Evolutionary conservation across 30 jellyfish, hydroid and myxozoan species (phyloP), one percentile per base, ranked within the genome.

Genomic region (Hydractinia symbiolongicarpus): DNA sequence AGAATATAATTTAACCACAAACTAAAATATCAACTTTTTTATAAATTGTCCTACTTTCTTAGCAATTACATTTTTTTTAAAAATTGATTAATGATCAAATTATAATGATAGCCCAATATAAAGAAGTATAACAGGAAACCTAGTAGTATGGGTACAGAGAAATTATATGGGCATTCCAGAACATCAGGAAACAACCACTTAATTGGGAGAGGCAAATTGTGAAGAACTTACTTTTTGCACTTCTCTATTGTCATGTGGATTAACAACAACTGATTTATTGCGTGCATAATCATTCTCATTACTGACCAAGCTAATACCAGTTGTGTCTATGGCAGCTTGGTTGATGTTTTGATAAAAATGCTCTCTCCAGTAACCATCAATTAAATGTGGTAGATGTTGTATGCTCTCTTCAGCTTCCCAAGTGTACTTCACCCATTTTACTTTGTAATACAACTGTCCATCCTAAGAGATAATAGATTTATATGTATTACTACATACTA

Each of bases 391-490:
- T 9, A 77, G 79, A 77, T 77, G 85, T 8, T 77, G 85, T 54
- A 77, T 77, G 85, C 85, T 77, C 79, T 77, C 85, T 4, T 77
- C 85, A 9, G 85, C 85, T 66, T 77, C 85, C 85, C 85, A 77
- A 9, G 85, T 77, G 53, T 77, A 77, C 30, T 77, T 77, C 55
- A 77, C 85, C 85, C 85, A 77, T 77, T 77, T 77, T 19, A 77
- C 85, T 77, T 77, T 77, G 50, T 77, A 77, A 54, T 9, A 77
- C n/a, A 77, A 56, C 55, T 54, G 79, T 21, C 85, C 85, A 55
- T 77, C 85, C 85, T 77, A 49, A 77, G 54, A 0, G 50, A 19
- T 6, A 53, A 13, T 9, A 19, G 8, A 50, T 9, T 58, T 11
- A 13, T 58, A 11, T 58, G 69, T 11, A 30, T 30, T 30, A 30